Evolutionary conservation across 2,888 invertebrate genomes (phyloP).

Genomic region (Hybos culiciformis): DNA sequence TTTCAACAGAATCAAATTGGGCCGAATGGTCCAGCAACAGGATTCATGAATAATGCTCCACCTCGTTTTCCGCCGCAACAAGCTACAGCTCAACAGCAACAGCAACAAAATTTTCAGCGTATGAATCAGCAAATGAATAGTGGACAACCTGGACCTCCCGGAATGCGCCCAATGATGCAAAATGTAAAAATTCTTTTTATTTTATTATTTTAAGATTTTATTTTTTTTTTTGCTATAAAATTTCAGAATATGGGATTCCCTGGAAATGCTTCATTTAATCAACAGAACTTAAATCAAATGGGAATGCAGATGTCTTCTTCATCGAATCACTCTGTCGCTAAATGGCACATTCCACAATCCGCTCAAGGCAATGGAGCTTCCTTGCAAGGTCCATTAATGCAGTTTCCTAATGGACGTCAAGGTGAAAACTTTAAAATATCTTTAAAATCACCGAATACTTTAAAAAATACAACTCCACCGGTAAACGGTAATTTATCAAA

Average conservation of each 20-base stretch:
- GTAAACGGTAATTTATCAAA: slow-evolving; percentile 21
- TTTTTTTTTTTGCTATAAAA: too few species aligned
- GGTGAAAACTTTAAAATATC: slow-evolving; percentile 37
- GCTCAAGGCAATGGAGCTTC: slow-evolving; percentile 30
- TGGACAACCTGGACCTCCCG: slow-evolving; percentile 30
- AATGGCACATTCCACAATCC: slow-evolving; percentile 58
- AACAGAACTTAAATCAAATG: slow-evolving; percentile 23
- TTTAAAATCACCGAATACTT: slow-evolving; percentile 34
- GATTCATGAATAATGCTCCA: slow-evolving; percentile 36
- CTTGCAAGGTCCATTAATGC: slow-evolving; percentile 33
- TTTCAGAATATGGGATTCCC: slow-evolving; percentile 33
- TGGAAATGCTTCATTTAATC: slow-evolving; percentile 32
- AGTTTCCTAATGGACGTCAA: slow-evolving; percentile 34
- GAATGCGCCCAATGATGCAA: slow-evolving; percentile 30
- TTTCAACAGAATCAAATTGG: slow-evolving; percentile 32
- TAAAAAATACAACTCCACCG: slow-evolving; percentile 33
- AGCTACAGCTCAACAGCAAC: too few species aligned
- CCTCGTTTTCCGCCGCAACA: slow-evolving; percentile 26
- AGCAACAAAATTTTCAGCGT: slow-evolving; percentile 33
- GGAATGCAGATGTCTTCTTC: slow-evolving; percentile 32
- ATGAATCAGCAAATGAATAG: slow-evolving; percentile 44
- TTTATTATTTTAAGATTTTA: background rate
- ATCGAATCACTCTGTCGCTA: slow-evolving; percentile 31
- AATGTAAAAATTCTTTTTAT: slow-evolving; percentile 23
- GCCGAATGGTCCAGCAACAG: slow-evolving; percentile 29